phyloP scores from a whole-genome alignment of 92 coral and sea anemone genomes.

The Blastomussa wellsi region DNA sequence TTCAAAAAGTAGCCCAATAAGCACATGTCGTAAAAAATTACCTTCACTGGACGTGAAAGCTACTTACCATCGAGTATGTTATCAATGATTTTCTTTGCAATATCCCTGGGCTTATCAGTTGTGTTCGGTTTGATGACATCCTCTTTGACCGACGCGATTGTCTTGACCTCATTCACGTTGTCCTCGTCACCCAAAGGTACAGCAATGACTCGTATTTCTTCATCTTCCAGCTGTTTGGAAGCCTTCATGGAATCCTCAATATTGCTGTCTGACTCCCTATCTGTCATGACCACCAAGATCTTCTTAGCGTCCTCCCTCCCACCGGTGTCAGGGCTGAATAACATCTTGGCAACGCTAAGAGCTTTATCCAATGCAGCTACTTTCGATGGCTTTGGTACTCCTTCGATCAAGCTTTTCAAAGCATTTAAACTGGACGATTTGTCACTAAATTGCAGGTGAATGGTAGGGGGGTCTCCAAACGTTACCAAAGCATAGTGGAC shows the following conservation, averaged over 20 bases:
- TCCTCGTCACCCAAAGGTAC: slow-evolving; percentile 80
- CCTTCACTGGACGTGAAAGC: background rate
- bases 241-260: slow-evolving; percentile 37
- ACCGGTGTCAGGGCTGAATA: slow-evolving; percentile 65
- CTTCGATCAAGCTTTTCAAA: slow-evolving; percentile 43
- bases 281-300: slow-evolving; percentile 77
- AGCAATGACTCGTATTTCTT: slow-evolving; percentile 75
- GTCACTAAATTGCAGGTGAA: slow-evolving; percentile 38
- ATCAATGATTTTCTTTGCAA: slow-evolving; percentile 55
- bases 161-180: slow-evolving; percentile 56
- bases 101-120: slow-evolving; percentile 49
- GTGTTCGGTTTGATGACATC: slow-evolving; percentile 49
- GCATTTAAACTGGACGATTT: slow-evolving; percentile 23
- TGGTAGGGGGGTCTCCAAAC: slow-evolving; percentile 59
- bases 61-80: slow-evolving; percentile 50
- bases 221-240: slow-evolving; percentile 55
- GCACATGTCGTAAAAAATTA: background rate
- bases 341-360: slow-evolving; percentile 47
- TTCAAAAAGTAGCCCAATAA: background rate
- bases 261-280: slow-evolving; percentile 66
- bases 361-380: slow-evolving; percentile 60
- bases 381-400: slow-evolving; percentile 39
- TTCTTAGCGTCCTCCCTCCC: slow-evolving; percentile 75
- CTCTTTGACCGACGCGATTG: slow-evolving; percentile 41
- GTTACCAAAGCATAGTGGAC: slow-evolving; percentile 72